phyloP scores from a whole-genome alignment of 2,797 vertebrate species.

The Tamandua tetradactyla region DNA sequence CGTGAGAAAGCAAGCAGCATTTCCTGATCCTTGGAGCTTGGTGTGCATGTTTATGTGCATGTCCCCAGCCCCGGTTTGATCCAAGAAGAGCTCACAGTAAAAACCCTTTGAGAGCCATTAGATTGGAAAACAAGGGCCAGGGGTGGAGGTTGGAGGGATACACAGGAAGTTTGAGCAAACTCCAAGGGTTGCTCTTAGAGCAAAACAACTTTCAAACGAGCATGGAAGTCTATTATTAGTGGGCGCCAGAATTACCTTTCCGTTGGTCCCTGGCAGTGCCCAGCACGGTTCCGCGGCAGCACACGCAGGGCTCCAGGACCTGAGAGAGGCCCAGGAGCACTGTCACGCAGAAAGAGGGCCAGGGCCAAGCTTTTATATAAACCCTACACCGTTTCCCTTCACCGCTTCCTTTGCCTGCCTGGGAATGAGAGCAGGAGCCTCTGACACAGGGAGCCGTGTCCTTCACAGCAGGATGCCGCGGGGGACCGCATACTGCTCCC shows the following conservation, averaged over 20 bases:
- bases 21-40: background rate
- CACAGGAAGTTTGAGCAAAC: constrained; percentile 60
- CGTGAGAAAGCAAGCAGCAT: background rate
- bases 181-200: constrained; percentile 35
- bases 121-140: background rate
- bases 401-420: constrained; percentile 40
- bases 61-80: background rate
- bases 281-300: background rate
- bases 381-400: background rate
- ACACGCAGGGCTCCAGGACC: background rate
- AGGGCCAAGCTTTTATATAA: background rate
- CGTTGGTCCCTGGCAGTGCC: constrained; percentile 36
- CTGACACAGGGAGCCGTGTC: background rate
- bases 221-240: constrained; percentile 62
- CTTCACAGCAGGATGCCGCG: constrained; percentile 50
- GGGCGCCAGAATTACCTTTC: constrained; percentile 48
- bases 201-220: constrained; percentile 67
- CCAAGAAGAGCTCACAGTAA: background rate
- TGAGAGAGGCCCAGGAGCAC: background rate
- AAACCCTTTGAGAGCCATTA: background rate
- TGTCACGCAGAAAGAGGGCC: background rate
- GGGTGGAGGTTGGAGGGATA: background rate
- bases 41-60: too few species aligned
- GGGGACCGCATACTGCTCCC: constrained; percentile 29
- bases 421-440: constrained; percentile 27